Evolutionary conservation across 2,888 invertebrate genomes (phyloP), one percentile per base, ranked within the genome.

Genomic region (Thecocarcelia acutangulata): DNA sequence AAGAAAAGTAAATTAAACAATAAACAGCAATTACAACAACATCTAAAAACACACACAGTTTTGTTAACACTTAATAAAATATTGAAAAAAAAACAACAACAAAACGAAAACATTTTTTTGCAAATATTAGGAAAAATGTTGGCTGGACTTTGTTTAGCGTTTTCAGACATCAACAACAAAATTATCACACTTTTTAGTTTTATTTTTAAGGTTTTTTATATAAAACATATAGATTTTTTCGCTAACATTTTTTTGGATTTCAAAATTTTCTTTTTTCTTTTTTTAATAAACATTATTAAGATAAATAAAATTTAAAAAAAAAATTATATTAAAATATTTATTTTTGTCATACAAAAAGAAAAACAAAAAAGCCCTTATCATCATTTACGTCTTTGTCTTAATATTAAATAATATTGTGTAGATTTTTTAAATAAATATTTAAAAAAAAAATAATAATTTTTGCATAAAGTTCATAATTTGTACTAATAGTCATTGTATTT

Each of bases 321-420:
- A 33, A 33, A 3, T 9, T 33, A 33, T 33, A 19, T 73, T 56
- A 73, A 46, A 68, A 61, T 54, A 61, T 82, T 70, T 76, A 76
- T 72, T 80, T 80, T 64, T 76, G 74, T 69, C 63, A 80, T 68
- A 52, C 42, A 68, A 70, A 70, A 63, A 69, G n/a, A 58, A 50
- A 77, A 72, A 46, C 37, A 50, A 69, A 33, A 2, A 78, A 74
- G 82, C 82, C 82, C 82, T 82, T 82, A 78, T 82, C 82, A 78
- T 74, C 82, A 82, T 48, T 66, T 82, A 66, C 82, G 82, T 82
- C 82, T 76, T 69, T 76, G 61, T 78, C 42, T 68, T 42, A 74
- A 77, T 50, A 73, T 70, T 63, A 74, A 69, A 70, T 54, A 58
- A 50, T 63, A 70, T 58, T 64, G 66, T 73, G 72, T 73, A 73